Evolutionary conservation across 1,140 invertebrate species (phyloP), one percentile per base, ranked within the genome.

Genomic region (Drosophila repletoides): DNA sequence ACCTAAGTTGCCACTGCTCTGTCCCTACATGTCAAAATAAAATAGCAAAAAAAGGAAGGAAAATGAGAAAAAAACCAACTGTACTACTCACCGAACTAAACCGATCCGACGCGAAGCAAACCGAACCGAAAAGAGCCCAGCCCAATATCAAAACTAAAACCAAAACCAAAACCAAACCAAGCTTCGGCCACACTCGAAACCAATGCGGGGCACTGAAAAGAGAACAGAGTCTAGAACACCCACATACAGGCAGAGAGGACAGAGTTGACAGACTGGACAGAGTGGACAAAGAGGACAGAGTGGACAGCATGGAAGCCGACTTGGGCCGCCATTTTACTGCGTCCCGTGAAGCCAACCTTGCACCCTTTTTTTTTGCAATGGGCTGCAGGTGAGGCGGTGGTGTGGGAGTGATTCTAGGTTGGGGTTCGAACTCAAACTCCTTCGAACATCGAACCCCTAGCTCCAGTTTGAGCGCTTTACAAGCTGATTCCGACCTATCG

Each of bases 401-500:
- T n/a, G n/a, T n/a, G n/a, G n/a, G n/a, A n/a, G n/a, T n/a, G n/a
- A n/a, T n/a, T n/a, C n/a, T n/a, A n/a, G n/a, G n/a, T n/a, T n/a
- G n/a, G n/a, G n/a, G n/a, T n/a, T n/a, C n/a, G n/a, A n/a, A n/a
- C n/a, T n/a, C n/a, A n/a, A n/a, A n/a, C n/a, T n/a, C n/a, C n/a
- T n/a, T n/a, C n/a, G n/a, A n/a, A n/a, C n/a, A n/a, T n/a, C n/a
- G n/a, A n/a, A n/a, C n/a, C n/a, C n/a, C n/a, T n/a, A n/a, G n/a
- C n/a, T n/a, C n/a, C n/a, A n/a, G n/a, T n/a, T n/a, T n/a, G n/a
- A n/a, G n/a, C n/a, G n/a, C 48, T 59, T 53, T 70, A 55, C 72
- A 72, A 74, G 76, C 65, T 77, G 73, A 83, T 83, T 84, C 80
- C 80, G 75, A 84, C 80, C 80, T 84, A 84, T 84, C 80, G 80